Base-by-base conservation (phyloP, 2,797 vertebrate species). In the Telmatherina bonti region DNA sequence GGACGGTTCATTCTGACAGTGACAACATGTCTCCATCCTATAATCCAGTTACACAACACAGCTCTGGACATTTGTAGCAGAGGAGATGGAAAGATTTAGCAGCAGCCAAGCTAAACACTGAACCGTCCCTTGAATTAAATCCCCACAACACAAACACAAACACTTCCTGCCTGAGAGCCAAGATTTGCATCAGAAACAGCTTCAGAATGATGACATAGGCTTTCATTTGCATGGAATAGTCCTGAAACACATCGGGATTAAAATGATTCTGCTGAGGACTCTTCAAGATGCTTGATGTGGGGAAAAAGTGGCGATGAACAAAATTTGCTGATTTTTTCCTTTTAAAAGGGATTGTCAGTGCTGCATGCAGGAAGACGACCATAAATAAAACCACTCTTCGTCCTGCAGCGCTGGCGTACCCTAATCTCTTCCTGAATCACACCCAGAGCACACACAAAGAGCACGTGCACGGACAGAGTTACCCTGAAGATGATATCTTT, bases 1-100 rank as follows among this genome's bases (percentile, higher is more conserved):
- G 54, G 67, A 27, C 15, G 24, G 2, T 30, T 47, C 30, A 29
- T 68, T 76, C 24, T 11, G 63, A 62, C 7, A 59, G 54, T 36
- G 26, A 63, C 75, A 76, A 64, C 70, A 33, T 63, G 81, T 71
- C 70, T 72, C 68, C 54, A 70, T 78, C 83, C 74, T 24, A 83
- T 89, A 90, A 92, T 90, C 89, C 77, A 58, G 73, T 91, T 90
- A 90, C 74, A 87, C 80, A 88, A 87, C 62, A 15, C 36, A 41
- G 53, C 74, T 52, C 29, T 69, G 63, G 38, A 70, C 57, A 72
- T 51, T 76, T 63, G 82, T 24, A 64, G 62, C 70, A 41, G 77
- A 79, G 66, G 74, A 69, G 75, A 88, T 30, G 85, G 82, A 88
- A 85, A 88, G 79, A 85, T 76, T 86, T 64, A 63, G 55, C 68